These are phyloP conservation scores for Margaritifera margaritifera DNA, from an alignment of 2,888 invertebrate genomes.

Conservation along the genomic window DNA sequence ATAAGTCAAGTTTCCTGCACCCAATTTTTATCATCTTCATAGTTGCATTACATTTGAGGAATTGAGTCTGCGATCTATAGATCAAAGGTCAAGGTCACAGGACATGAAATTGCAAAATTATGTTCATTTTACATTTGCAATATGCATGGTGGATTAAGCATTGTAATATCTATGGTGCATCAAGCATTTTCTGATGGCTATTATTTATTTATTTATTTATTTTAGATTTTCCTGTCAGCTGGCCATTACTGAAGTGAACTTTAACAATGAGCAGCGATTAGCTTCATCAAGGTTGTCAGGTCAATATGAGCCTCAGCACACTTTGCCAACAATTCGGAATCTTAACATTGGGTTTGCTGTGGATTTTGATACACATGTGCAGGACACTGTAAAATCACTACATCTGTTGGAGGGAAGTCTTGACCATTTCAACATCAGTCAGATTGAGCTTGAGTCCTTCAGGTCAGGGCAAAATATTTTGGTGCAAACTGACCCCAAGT, in stretches of 20 bases:
- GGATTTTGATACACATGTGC: slow-evolving; percentile 51
- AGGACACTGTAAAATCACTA: neutral
- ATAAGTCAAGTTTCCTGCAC: too few species aligned
- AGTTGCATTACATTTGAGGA: too few species aligned
- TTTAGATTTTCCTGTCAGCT: slow-evolving; percentile 78
- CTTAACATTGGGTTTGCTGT: slow-evolving; percentile 70
- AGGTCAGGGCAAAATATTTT: slow-evolving; percentile 3
- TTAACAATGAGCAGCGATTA: slow-evolving; percentile 27
- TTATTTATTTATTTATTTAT: slow-evolving; percentile 11
- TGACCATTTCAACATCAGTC: slow-evolving; percentile 25
- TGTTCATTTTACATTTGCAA: too few species aligned
- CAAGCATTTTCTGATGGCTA: neutral
- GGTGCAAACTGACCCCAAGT: neutral
- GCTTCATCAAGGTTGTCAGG: slow-evolving; percentile 1
- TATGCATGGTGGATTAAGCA: too few species aligned
- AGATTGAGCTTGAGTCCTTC: slow-evolving; percentile 11
- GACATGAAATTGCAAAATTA: too few species aligned
- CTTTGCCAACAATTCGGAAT: slow-evolving; percentile 40
- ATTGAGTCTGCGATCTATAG: too few species aligned
- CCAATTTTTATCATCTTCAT: too few species aligned
- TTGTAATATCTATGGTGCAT: too few species aligned
- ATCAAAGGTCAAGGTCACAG: too few species aligned
- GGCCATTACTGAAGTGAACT: slow-evolving; percentile 79
- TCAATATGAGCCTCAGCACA: slow-evolving; percentile 6
- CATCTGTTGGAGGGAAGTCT: slow-evolving; percentile 22